Conservation (phyloP, 2,888 invertebrate genomes). For the Eugnorisma glareosa region DNA sequence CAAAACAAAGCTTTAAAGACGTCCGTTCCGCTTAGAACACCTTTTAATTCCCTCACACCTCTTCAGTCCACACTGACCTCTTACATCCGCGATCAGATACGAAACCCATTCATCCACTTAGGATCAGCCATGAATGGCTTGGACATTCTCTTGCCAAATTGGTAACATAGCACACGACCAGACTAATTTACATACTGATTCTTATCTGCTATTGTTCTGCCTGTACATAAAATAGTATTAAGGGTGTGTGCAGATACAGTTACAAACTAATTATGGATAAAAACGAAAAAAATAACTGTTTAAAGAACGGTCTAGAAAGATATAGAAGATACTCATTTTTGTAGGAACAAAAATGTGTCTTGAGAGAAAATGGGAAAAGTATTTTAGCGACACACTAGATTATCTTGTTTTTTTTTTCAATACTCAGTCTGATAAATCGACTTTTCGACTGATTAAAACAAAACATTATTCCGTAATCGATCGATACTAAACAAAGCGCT, state of each 20-base stretch:
- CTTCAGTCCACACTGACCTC: constrained; percentile 17
- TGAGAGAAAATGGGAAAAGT: background rate
- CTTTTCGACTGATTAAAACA: background rate
- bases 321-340: background rate
- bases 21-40: constrained; percentile 51
- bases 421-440: background rate
- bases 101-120: constrained; percentile 55
- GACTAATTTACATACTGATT: constrained; percentile 74
- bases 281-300: background rate
- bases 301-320: background rate
- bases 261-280: constrained; percentile 8
- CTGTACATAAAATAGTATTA: constrained; percentile 52
- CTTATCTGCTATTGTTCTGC: constrained; percentile 75
- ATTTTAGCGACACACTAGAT: background rate
- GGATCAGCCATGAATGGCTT: constrained; percentile 58
- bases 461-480: background rate
- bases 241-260: constrained; percentile 54
- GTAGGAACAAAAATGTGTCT: background rate
- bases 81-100: constrained; percentile 52
- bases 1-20: constrained; percentile 42
- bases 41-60: constrained; percentile 46
- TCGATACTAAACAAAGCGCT: background rate
- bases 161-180: constrained; percentile 63
- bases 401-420: background rate
- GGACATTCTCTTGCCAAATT: constrained; percentile 62